Evolutionary conservation across 2,113 vertebrate genomes (phyloP), one percentile per base, ranked within the genome.

Genomic region (Atractosteus spatula): DNA sequence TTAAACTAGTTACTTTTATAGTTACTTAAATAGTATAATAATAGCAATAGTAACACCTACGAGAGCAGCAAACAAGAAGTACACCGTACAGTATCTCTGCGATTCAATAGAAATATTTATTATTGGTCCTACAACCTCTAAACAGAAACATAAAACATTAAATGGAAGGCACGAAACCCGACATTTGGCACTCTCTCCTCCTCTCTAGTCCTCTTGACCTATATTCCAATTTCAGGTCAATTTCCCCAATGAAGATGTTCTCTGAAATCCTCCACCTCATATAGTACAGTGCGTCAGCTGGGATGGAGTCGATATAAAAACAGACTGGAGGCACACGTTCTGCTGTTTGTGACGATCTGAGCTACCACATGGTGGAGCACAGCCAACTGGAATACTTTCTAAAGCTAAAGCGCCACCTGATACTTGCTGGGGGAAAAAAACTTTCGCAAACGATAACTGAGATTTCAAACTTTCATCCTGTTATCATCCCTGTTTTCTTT

Each of bases 311-410:
- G 71, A 83, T 83, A 87, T 84, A 82, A 85, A 83, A 61, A 54
- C 11, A 61, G 77, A 55, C 75, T 62, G 61, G 75, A 77, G 76
- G 74, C 68, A 78, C 7, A 16, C 41, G 55, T 62, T n/a, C 57
- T 3, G 44, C 14, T 12, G 55, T 41, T 64, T 16, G 77, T 41
- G 73, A 68, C 65, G 68, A 16, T 14, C 56, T 41, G 7, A 76
- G 11, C 83, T 66, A 74, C 83, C 83, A 86, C 85, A 86, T 59
- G 80, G 83, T 87, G 88, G 87, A 84, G 84, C 80, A 87, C 78
- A 85, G 79, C 61, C 63, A 62, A 62, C 55, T 55, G 62, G 29
- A 81, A 91, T 8, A 88, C 79, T 80, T 79, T 73, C 29, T 29
- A 29, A 29, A 29, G 29, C 29, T 29, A 29, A 29, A 29, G 29